Percentiles rank a stretch among this genome's conserved stretches.
Conservation (phyloP, 2,797 vertebrate genomes). For the Thaleichthys pacificus region DNA sequence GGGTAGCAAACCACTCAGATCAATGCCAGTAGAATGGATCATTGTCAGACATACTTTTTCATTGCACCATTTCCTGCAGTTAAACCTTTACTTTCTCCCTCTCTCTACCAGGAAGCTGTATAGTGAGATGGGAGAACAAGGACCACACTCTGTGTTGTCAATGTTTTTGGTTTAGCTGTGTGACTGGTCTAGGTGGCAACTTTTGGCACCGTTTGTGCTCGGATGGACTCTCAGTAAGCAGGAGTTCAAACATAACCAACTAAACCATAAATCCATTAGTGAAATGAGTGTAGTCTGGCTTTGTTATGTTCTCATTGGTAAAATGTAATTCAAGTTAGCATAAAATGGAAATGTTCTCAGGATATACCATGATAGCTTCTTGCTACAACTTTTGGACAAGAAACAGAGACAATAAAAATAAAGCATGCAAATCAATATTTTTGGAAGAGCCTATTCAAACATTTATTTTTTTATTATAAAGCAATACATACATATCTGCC, state of each 20-base stretch:
- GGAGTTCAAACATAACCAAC: too few species aligned
- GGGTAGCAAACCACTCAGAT: background rate
- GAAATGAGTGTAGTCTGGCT: too few species aligned
- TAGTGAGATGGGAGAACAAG: slow-evolving; percentile 45
- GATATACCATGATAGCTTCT: background rate
- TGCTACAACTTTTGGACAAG: background rate
- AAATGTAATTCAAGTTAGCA: background rate
- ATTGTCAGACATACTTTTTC: background rate
- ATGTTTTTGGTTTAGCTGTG: slow-evolving; percentile 40
- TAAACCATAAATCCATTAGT: too few species aligned
- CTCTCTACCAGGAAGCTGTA: slow-evolving; percentile 37
- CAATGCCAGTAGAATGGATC: background rate
- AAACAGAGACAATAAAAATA: background rate
- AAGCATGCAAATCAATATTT: background rate
- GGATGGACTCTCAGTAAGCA: background rate
- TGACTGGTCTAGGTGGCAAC: background rate
- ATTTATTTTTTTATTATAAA: slow-evolving; percentile 61
- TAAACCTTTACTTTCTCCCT: background rate
- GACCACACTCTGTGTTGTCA: slow-evolving; percentile 39
- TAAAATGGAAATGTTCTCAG: background rate
- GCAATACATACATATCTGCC: slow-evolving; percentile 65
- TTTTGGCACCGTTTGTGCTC: background rate
- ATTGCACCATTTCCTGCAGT: background rate
- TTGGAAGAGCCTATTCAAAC: slow-evolving; percentile 13
- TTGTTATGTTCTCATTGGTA: too few species aligned